phyloP scores from a whole-genome alignment of 2,888 invertebrate genomes.

The Lathronympha strigana region DNA sequence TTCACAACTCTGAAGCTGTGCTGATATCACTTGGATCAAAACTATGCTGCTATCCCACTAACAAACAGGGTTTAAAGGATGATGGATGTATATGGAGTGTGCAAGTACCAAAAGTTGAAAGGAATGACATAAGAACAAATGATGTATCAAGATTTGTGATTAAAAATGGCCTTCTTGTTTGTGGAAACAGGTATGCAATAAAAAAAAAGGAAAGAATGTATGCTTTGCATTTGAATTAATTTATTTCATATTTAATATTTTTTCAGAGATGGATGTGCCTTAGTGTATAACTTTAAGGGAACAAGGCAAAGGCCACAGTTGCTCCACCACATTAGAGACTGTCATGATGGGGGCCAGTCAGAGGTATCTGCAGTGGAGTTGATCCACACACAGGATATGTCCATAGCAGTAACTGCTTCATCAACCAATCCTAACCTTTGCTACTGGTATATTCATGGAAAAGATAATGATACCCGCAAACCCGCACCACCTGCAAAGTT shows the following conservation, averaged over 20 bases:
- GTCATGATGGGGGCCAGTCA: slow-evolving; percentile 62
- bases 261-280: slow-evolving; percentile 73
- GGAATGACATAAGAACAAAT: slow-evolving; percentile 72
- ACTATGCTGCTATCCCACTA: slow-evolving; percentile 60
- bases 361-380: slow-evolving; percentile 74
- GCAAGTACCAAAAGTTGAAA: slow-evolving; percentile 62
- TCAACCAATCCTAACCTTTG: slow-evolving; percentile 54
- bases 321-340: slow-evolving; percentile 61
- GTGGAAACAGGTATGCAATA: slow-evolving; percentile 72
- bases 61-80: slow-evolving; percentile 57
- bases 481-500: slow-evolving; percentile 19
- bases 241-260: no score
- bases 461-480: slow-evolving; percentile 40
- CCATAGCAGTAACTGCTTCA: slow-evolving; percentile 61
- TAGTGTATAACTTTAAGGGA: slow-evolving; percentile 57
- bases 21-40: slow-evolving; percentile 65
- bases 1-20: slow-evolving; percentile 59
- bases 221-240: no score
- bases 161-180: slow-evolving; percentile 62
- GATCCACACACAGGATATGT: slow-evolving; percentile 48
- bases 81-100: slow-evolving; percentile 60
- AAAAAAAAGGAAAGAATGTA: no score
- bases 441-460: slow-evolving; percentile 52
- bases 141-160: slow-evolving; percentile 75
- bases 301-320: slow-evolving; percentile 55